A percentile compares a stretch with the other conserved stretches of the same genome.
These are phyloP conservation scores for Alosa sapidissima DNA, from an alignment of 2,797 vertebrate species.

Conservation along the genomic window DNA sequence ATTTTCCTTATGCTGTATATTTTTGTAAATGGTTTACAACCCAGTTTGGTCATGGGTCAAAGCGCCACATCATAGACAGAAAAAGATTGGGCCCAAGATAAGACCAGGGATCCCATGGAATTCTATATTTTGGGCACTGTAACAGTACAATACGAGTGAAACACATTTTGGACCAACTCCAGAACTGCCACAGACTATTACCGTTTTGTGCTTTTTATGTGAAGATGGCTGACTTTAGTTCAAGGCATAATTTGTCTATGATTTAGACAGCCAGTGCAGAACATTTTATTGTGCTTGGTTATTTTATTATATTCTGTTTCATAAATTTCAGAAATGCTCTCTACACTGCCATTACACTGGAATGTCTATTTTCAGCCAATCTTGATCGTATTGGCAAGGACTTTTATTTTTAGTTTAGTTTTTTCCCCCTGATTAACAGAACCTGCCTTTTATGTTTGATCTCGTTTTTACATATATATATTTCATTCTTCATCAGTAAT, in stretches of 20 bases:
- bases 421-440: not conserved
- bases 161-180: not conserved
- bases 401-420: slow-evolving; percentile 1
- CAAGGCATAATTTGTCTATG: slow-evolving; percentile 15
- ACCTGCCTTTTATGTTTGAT: not conserved
- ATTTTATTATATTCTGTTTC: slow-evolving; percentile 21
- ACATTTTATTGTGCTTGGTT: slow-evolving; percentile 16
- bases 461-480: not conserved
- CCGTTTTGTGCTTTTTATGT: not conserved
- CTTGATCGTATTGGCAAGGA: slow-evolving; percentile 1
- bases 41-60: not conserved
- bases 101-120: not conserved
- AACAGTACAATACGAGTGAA: not conserved
- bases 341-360: not conserved
- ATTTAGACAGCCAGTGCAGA: slow-evolving; percentile 16
- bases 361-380: not conserved
- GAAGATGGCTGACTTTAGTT: slow-evolving; percentile 6
- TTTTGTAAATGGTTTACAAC: not conserved
- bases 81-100: not conserved
- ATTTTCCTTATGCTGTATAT: not conserved
- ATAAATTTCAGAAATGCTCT: not conserved
- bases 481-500: slow-evolving; percentile 1
- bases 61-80: not conserved
- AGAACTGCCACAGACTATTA: slow-evolving; percentile 2
- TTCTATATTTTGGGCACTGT: not conserved